A percentile compares a stretch with the other conserved stretches of the same genome.
phyloP scores from a whole-genome alignment of 1,140 invertebrate genomes.

The Metaphire vulgaris region DNA sequence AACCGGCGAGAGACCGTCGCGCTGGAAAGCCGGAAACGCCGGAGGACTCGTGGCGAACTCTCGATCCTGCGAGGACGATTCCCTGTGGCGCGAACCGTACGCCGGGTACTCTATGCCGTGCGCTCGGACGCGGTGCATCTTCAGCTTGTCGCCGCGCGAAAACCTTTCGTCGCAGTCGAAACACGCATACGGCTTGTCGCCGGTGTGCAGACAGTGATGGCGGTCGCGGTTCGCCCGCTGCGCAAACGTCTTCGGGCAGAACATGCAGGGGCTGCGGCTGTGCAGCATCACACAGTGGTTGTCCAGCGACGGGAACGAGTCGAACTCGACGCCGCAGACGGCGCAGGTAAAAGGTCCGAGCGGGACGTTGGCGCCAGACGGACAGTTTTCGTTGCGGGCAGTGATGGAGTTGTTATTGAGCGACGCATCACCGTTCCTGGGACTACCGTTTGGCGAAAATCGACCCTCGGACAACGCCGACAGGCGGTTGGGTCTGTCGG shows the following conservation, averaged over 20 bases:
- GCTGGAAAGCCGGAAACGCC: background rate
- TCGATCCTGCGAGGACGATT: background rate
- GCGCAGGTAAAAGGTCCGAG: constrained; percentile 22
- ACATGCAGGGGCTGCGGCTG: constrained; percentile 31
- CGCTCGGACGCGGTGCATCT: constrained; percentile 21
- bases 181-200: constrained; percentile 92
- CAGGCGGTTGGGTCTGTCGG: background rate
- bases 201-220: constrained; percentile 49
- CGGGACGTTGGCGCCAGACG: constrained; percentile 14
- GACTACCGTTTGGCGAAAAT: background rate
- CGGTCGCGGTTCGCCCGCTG: constrained; percentile 33
- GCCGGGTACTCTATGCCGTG: constrained; percentile 11
- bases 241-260: constrained; percentile 30
- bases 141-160: constrained; percentile 53
- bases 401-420: background rate
- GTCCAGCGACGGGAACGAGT: constrained; percentile 23
- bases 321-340: constrained; percentile 7
- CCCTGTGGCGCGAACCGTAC: background rate
- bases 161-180: constrained; percentile 88
- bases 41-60: background rate
- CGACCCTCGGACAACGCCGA: background rate
- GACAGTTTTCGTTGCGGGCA: background rate
- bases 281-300: constrained; percentile 28
- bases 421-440: background rate
- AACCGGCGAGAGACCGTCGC: background rate